Evolutionary conservation across 2,888 invertebrate genomes (phyloP).

Genomic region (Gandaritis pyraliata): DNA sequence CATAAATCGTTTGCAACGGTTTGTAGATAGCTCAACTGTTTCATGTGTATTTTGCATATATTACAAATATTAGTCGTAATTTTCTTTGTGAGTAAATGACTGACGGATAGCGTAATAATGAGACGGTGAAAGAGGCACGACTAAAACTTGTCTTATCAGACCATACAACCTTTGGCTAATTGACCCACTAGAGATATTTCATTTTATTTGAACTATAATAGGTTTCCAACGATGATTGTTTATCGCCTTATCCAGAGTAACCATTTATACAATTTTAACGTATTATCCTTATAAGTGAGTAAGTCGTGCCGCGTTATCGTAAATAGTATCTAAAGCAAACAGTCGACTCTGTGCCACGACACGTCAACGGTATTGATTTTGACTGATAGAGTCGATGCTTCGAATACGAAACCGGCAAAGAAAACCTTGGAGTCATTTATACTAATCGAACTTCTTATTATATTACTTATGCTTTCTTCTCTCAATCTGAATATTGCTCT

Average conservation of each 20-base stretch:
- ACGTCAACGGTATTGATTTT: constrained; percentile 66
- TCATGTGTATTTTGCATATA: no score
- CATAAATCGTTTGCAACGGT: no score
- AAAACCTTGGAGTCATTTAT: constrained; percentile 20
- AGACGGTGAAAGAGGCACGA: no score
- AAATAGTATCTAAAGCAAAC: constrained; percentile 65
- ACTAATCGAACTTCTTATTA: not conserved
- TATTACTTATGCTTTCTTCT: not conserved
- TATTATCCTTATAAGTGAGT: constrained; percentile 37
- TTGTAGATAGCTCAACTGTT: no score
- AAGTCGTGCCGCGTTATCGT: constrained; percentile 55
- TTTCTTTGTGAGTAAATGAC: no score
- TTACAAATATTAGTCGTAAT: no score
- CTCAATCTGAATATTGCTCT: no score
- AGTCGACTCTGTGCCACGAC: constrained; percentile 52
- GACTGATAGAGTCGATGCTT: constrained; percentile 61
- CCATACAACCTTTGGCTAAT: not conserved
- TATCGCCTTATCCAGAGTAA: constrained; percentile 24
- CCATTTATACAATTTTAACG: constrained; percentile 32
- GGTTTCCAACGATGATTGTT: constrained; percentile 22
- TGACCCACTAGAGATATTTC: constrained; percentile 8
- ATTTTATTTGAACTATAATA: constrained; percentile 7
- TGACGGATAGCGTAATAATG: no score
- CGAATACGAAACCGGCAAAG: constrained; percentile 37
- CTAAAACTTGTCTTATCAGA: not conserved